These are phyloP conservation scores for Syncerus caffer DNA, from an alignment of 2,797 vertebrate genomes.

Conservation along the genomic window DNA sequence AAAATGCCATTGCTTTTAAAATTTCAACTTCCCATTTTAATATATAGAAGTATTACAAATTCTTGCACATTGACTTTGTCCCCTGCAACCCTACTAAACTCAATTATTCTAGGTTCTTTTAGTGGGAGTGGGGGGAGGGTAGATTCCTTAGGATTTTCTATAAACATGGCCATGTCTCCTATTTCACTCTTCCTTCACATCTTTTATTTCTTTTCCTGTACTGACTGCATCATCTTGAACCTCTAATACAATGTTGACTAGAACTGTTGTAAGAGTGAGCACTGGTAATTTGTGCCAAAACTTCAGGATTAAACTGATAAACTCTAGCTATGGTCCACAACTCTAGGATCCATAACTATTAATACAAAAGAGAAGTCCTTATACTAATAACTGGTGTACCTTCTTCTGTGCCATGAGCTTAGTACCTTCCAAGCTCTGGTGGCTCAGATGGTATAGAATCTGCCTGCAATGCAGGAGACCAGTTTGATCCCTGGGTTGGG, in stretches of 20 bases:
- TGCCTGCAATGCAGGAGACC: neutral
- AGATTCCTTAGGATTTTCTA: neutral
- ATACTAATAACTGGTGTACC: neutral
- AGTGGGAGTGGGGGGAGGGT: rapidly evolving
- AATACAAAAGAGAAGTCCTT: neutral
- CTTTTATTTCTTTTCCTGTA: neutral
- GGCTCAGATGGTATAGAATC: neutral
- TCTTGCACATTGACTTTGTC: neutral
- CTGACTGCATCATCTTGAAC: neutral
- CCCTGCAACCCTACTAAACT: neutral
- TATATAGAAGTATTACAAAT: neutral
- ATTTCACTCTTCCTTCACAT: neutral
- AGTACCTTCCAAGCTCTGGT: neutral
- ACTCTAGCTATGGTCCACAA: neutral
- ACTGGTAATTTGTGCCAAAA: neutral
- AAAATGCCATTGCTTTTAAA: slow-evolving; percentile 6
- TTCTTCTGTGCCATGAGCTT: neutral
- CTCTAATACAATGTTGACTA: neutral
- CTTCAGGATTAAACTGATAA: neutral
- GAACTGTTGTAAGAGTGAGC: neutral
- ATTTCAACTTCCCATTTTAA: neutral
- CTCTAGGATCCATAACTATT: neutral
- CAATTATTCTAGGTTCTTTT: neutral
- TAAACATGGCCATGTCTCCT: neutral
- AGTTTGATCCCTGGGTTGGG: neutral